A percentile compares a stretch with the other conserved stretches of the same genome.
Evolutionary conservation across 2,797 vertebrate species (phyloP).

Genomic region (Spinus olivaceus): DNA sequence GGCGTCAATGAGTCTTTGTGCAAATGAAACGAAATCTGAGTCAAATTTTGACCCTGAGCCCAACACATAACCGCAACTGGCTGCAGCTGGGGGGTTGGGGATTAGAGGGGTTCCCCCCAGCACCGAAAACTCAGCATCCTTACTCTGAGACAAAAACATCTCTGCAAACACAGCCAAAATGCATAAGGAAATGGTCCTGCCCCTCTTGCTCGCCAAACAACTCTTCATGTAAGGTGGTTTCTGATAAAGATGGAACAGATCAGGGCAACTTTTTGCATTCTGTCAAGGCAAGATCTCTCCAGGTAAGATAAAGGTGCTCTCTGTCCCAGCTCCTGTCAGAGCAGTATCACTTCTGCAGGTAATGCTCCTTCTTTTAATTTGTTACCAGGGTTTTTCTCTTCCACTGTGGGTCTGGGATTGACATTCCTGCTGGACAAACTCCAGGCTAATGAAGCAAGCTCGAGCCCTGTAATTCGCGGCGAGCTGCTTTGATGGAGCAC

Average conservation of each 20-base stretch:
- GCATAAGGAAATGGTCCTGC: not conserved
- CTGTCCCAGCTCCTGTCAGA: not conserved
- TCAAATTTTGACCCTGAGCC: slow-evolving; percentile 89
- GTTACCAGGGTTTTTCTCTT: not conserved
- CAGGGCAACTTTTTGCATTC: not conserved
- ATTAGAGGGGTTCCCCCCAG: not conserved
- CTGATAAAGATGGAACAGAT: not conserved
- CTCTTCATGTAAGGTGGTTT: not conserved
- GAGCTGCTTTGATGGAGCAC: slow-evolving; percentile 31
- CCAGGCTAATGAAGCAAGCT: slow-evolving; percentile 46
- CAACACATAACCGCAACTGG: slow-evolving; percentile 40
- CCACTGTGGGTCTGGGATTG: not conserved
- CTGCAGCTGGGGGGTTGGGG: not conserved
- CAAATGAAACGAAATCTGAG: slow-evolving; percentile 95
- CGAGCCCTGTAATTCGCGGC: not conserved
- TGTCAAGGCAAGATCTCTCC: not conserved
- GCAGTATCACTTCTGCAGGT: not conserved
- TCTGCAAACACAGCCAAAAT: not conserved
- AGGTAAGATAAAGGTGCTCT: not conserved
- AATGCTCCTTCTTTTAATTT: not conserved
- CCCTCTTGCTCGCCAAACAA: accelerated
- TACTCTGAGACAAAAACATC: not conserved
- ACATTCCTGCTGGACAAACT: slow-evolving; percentile 38
- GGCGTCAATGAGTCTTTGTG: slow-evolving; percentile 97
- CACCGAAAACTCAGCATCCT: not conserved